Conservation (phyloP, 2,888 invertebrate species). For the Aethes cnicana region DNA sequence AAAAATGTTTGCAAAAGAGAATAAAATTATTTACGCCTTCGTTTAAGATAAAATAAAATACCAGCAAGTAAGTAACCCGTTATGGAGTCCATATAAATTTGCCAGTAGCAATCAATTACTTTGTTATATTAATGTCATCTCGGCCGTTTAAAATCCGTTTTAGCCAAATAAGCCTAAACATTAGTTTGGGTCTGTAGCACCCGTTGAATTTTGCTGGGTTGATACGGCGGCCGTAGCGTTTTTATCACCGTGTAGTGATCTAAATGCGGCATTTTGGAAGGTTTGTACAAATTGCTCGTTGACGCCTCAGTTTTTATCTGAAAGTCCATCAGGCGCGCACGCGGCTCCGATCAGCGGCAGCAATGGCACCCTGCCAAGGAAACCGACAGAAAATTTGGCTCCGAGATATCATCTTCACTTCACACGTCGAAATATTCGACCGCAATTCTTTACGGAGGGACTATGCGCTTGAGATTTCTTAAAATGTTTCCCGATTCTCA, state of each 20-base stretch:
- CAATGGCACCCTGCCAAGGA: slow-evolving; percentile 39
- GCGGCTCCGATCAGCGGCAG: slow-evolving; percentile 49
- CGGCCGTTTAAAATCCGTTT: slow-evolving; percentile 16
- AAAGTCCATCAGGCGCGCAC: slow-evolving; percentile 51
- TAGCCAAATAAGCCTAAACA: slow-evolving; percentile 12
- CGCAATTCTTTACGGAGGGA: not conserved
- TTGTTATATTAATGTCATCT: slow-evolving; percentile 28
- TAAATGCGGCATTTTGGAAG: slow-evolving; percentile 58
- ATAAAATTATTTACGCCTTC: too few relatives aligned
- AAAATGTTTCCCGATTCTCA: not conserved
- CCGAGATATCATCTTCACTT: slow-evolving; percentile 47
- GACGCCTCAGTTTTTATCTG: slow-evolving; percentile 63
- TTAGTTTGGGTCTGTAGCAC: not conserved
- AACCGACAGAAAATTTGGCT: slow-evolving; percentile 45
- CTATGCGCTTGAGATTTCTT: not conserved
- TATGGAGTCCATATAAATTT: slow-evolving; percentile 4
- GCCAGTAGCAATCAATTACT: slow-evolving; percentile 20
- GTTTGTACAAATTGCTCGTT: slow-evolving; percentile 68
- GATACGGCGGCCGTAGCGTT: slow-evolving; percentile 42
- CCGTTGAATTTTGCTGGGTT: slow-evolving; percentile 2
- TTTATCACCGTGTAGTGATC: slow-evolving; percentile 58
- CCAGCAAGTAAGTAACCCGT: not conserved
- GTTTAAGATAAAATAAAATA: too few relatives aligned
- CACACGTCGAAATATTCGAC: slow-evolving; percentile 32
- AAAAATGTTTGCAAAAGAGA: too few relatives aligned